Evolutionary conservation across 2,888 invertebrate species (phyloP), one percentile per base, ranked within the genome.

Genomic region (Hanleya hanleyi): DNA sequence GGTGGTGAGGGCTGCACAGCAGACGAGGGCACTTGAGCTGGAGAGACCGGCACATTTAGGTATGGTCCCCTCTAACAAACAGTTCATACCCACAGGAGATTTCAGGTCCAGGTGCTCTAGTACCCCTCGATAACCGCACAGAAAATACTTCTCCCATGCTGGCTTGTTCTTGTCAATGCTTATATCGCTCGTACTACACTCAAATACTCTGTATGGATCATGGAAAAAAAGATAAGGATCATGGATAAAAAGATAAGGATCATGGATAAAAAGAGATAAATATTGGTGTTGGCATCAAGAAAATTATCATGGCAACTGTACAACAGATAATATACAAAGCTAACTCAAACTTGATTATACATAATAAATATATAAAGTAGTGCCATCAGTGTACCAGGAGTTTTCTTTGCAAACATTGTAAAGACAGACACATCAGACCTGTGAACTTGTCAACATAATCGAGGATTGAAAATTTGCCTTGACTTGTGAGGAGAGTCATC

Each of bases 1-100:
- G 71, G 95, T 94, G 38, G 96, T 94, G 51, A 99, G 92, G 49
- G 96, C 96, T 4, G 98, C 95, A 37, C 97, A 96, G 88, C 98
- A 97, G 7, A 99, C 99, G 73, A 99, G 92, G 26, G 99, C 99
- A 88, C 98, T 98, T 33, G 99, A 99, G 89, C 98, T 98, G 0
- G 99, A 99, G 41, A 99, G 93, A 5, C 99, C 99, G 12, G 99
- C 96, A 76, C 96, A 95, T 35, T 95, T 94, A 3, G 99, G 99
- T 80, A 99, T 94, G 82, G 94, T 95, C 9, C 98, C 98, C 89
- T 94, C 94, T 15, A 98, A 93, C 62, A 94, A 93, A 74, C 96
- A 92, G 77, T 93, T 92, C 89, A 97, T 92, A 6, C 97, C 96
- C 73, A 68, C 68, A 7, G 73, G 69, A 1, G 71, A 47, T 1